Evolutionary conservation across 2,888 invertebrate species (phyloP), one percentile per base, ranked within the genome.

Genomic region (Amphipyra berbera): DNA sequence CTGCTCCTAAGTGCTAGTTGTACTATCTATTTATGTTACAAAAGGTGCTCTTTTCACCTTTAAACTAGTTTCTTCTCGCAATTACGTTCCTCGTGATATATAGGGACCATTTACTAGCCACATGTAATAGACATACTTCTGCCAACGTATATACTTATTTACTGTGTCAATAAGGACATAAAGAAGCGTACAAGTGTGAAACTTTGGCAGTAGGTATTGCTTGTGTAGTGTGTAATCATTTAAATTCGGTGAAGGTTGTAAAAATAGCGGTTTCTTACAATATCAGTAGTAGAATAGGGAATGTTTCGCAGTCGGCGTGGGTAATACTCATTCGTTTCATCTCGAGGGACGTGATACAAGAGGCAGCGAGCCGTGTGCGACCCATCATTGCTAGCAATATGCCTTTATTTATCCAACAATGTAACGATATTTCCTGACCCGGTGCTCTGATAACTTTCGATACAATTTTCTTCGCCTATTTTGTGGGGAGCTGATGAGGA

Each of bases 361-460:
- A 82, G 77, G 78, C 79, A 81, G 78, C 74, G 81, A 82, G 80
- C 80, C 81, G 78, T 82, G 83, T 73, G 78, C 79, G 77, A 78
- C 81, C 82, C 84, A 84, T 88, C 88, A 87, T 87, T 86, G 86
- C 85, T 78, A 81, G 84, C 85, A 88, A 90, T 89, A 87, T 86
- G 86, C 86, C 81, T 86, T 88, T 89, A 91, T 90, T 90, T 89
- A 90, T 87, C 86, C 87, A 82, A 86, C 85, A 88, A 82, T 88
- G 85, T 88, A 87, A 81, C 83, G 83, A 86, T 86, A 85, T 88
- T 85, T 83, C 76, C 82, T 84, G 85, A 86, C 84, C 86, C 82
- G 76, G 85, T 83, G 85, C 82, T 88, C 81, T 83, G 86, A 86
- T 88, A 87, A 86, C 84, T 85, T 86, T 85, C 83, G 81, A 85